Evolutionary conservation across 2,888 invertebrate species (phyloP).

Genomic region (Cryptus armator): DNA sequence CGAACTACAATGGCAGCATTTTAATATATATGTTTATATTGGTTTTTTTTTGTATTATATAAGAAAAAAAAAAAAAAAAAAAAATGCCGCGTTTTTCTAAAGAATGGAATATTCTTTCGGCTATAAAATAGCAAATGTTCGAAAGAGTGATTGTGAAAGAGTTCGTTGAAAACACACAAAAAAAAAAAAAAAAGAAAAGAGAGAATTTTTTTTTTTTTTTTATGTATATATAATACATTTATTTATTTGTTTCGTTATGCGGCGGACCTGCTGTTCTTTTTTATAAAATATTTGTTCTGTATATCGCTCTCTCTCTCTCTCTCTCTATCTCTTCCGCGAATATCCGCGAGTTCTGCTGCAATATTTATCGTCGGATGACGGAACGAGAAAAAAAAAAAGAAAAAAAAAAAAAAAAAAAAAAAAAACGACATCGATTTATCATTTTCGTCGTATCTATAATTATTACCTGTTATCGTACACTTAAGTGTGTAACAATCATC

Average conservation of each 20-base stretch:
- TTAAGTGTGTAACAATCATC: slow-evolving; percentile 68
- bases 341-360: slow-evolving; percentile 61
- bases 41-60: slow-evolving; percentile 29
- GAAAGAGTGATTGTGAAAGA: slow-evolving; percentile 49
- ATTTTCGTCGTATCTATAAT: slow-evolving; percentile 65
- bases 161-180: slow-evolving; percentile 47
- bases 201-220: slow-evolving; percentile 60
- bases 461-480: slow-evolving; percentile 71
- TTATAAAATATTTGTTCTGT: slow-evolving; percentile 58
- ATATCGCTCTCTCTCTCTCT: slow-evolving; percentile 49
- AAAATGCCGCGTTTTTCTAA: slow-evolving; percentile 9
- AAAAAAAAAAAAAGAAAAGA: slow-evolving; percentile 1
- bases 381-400: slow-evolving; percentile 28
- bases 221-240: slow-evolving; percentile 70
- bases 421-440: slow-evolving; percentile 22
- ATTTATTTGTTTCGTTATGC: slow-evolving; percentile 77
- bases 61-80: slow-evolving; percentile 18
- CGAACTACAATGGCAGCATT: slow-evolving; percentile 68
- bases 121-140: slow-evolving; percentile 64
- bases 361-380: slow-evolving; percentile 65
- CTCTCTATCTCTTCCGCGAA: slow-evolving; percentile 35
- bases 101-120: slow-evolving; percentile 47
- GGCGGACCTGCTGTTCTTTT: slow-evolving; percentile 69
- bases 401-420: slow-evolving; percentile 34
- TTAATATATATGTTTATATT: slow-evolving; percentile 41